Evolutionary conservation across 2,797 vertebrate species (phyloP), one percentile per base, ranked within the genome.

Genomic region (Furcifer pardalis): DNA sequence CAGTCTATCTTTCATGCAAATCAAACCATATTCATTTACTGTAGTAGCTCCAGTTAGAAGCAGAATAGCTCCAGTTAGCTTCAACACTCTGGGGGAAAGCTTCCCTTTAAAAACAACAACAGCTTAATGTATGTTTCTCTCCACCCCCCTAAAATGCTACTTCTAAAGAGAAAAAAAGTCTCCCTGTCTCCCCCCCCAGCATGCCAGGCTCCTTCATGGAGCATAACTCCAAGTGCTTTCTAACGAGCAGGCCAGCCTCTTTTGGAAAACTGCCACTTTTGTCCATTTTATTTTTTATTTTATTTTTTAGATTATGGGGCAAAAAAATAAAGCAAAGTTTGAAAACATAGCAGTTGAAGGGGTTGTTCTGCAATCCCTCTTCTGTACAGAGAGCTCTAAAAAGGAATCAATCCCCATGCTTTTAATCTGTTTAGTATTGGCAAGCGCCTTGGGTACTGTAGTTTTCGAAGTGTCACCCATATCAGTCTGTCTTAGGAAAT

Each of bases 131-230:
- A 25, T 42, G 27, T 52, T 83, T 76, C 72, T 62, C 40, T n/a
- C 37, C n/a, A n/a, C n/a, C n/a, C n/a, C n/a, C n/a, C n/a, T n/a
- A 60, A 49, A 30, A 40, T 68, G 52, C 32, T 62, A 65, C 32
- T 32, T 17, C 62, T 84, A 49, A 56, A 72, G 32, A 59, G 35
- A 2, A 62, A n/a, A 60, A 81, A 82, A 82, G n/a, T 7, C 62
- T 71, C 35, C n/a, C n/a, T n/a, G n/a, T n/a, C n/a, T n/a, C n/a
- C n/a, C 30, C 66, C 56, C n/a, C 49, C 19, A 66, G 27, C 62
- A 44, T 19, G 21, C 12, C 30, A 66, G 52, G 40, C 42, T 81
- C 77, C 73, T 81, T 81, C 84, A 81, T n/a, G n/a, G 66, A 79
- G 63, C 12, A 63, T 25, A 77, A 76, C 75, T 81, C 37, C 68